Evolutionary conservation across 2,797 vertebrate species (phyloP).

Genomic region (Macropodus opercularis): DNA sequence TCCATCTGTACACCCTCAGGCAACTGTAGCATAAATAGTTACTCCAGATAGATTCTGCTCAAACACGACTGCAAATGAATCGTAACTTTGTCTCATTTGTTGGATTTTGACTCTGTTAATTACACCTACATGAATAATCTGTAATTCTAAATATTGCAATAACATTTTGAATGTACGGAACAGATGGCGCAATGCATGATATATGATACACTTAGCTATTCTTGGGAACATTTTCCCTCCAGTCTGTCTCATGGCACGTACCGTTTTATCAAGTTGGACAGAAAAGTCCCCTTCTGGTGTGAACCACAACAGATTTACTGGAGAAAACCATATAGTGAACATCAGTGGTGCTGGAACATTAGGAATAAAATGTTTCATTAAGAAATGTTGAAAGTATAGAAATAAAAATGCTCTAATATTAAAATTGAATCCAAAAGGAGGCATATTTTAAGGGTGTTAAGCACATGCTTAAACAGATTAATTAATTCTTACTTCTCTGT

Average conservation of each 20-base stretch:
- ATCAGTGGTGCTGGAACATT: conserved; percentile 2
- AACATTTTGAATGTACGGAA: conserved; percentile 81
- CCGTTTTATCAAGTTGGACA: conserved; percentile 74
- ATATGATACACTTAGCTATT: conserved; percentile 83
- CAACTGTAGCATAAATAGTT: conserved; percentile 72
- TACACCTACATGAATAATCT: conserved; percentile 82
- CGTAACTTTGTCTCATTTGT: conserved; percentile 74
- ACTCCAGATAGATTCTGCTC: conserved; percentile 73
- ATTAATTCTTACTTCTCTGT: conserved; percentile 11
- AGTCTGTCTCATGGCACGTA: conserved; percentile 72
- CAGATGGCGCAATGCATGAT: conserved; percentile 81
- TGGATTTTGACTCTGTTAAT: conserved; percentile 78
- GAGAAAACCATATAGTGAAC: conserved; percentile 36
- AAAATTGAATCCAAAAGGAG: conserved; percentile 26
- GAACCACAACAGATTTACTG: conserved; percentile 50
- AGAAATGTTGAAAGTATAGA: no score
- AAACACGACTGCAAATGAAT: conserved; percentile 71
- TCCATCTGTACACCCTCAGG: conserved; percentile 66
- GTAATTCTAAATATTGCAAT: conserved; percentile 82
- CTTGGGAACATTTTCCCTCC: conserved; percentile 79
- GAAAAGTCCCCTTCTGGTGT: conserved; percentile 71
- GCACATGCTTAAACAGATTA: neutral
- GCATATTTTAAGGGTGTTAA: conserved; percentile 18
- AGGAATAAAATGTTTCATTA: conserved; percentile 41
- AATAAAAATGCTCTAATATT: no score